A percentile compares a stretch with the other conserved stretches of the same genome.
These are phyloP conservation scores for Caenorhabditis tropicalis DNA, from an alignment of 1,140 invertebrate species.

Conservation along the genomic window DNA sequence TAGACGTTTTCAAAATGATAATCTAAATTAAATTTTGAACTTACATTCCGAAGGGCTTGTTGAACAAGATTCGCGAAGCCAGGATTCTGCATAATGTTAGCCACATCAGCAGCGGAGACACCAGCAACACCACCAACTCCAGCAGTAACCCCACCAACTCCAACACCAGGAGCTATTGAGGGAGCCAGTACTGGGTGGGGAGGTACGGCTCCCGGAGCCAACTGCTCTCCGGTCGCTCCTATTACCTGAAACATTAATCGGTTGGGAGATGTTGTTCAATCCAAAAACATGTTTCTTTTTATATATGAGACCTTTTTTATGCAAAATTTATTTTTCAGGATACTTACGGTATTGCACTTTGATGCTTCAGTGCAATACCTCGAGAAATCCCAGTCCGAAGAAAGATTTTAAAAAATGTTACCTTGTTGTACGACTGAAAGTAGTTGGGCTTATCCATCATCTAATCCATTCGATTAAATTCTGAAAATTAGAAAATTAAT, in stretches of 20 bases:
- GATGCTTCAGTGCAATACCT: no score
- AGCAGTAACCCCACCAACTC: neutral
- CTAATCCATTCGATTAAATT: constrained; percentile 8
- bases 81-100: neutral
- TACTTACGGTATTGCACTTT: no score
- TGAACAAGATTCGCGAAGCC: neutral
- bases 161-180: neutral
- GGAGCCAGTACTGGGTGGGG: constrained; percentile 49
- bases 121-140: neutral
- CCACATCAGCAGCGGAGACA: neutral
- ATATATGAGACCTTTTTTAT: no score
- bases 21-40: neutral
- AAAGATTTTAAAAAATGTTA: constrained; percentile 17
- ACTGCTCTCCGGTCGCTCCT: constrained; percentile 50
- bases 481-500: neutral
- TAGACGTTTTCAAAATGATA: no score
- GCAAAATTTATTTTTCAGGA: no score
- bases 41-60: neutral
- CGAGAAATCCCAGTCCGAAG: no score
- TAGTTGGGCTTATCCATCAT: constrained; percentile 31
- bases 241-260: constrained; percentile 39
- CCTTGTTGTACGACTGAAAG: constrained; percentile 28
- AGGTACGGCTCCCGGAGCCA: constrained; percentile 53
- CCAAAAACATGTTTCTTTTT: neutral
- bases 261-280: no score